Evolutionary conservation across 2,888 invertebrate species (phyloP).

Genomic region (Leptothorax acervorum): DNA sequence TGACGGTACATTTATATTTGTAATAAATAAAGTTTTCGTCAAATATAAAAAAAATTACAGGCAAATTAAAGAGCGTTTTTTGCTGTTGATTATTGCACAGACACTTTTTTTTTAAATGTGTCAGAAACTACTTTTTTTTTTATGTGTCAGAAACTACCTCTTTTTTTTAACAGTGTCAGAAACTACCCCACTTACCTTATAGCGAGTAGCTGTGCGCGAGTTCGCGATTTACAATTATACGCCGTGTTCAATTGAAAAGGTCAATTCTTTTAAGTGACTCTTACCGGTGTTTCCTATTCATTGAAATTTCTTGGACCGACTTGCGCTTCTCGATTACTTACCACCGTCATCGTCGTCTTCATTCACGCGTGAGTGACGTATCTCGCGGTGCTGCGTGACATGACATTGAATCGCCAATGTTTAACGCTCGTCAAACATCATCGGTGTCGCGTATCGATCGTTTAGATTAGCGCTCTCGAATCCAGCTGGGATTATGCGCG

Average conservation of each 20-base stretch:
- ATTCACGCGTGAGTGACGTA: conserved; percentile 31
- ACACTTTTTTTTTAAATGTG: too few species aligned
- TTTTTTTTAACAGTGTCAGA: too few species aligned
- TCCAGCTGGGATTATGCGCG: conserved; percentile 16
- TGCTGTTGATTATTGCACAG: too few species aligned
- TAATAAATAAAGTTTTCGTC: too few species aligned
- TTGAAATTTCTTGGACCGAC: conserved; percentile 80
- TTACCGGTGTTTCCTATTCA: conserved; percentile 83
- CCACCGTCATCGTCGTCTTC: neutral
- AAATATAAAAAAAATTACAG: too few species aligned
- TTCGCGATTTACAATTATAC: conserved; percentile 63
- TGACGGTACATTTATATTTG: too few species aligned
- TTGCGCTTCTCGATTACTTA: conserved; percentile 70
- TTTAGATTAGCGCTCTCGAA: conserved; percentile 14
- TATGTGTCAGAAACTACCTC: too few species aligned
- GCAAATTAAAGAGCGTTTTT: too few species aligned
- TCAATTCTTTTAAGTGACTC: conserved; percentile 84
- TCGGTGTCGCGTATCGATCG: conserved; percentile 17
- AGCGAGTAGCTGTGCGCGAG: conserved; percentile 41
- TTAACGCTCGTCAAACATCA: conserved; percentile 34
- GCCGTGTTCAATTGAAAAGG: conserved; percentile 82
- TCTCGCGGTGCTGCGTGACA: conserved; percentile 3
- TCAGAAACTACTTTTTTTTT: too few species aligned
- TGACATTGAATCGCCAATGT: conserved; percentile 29
- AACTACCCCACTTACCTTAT: too few species aligned